Conservation (phyloP, 2,113 vertebrate genomes). For the Datnioides undecimradiatus region DNA sequence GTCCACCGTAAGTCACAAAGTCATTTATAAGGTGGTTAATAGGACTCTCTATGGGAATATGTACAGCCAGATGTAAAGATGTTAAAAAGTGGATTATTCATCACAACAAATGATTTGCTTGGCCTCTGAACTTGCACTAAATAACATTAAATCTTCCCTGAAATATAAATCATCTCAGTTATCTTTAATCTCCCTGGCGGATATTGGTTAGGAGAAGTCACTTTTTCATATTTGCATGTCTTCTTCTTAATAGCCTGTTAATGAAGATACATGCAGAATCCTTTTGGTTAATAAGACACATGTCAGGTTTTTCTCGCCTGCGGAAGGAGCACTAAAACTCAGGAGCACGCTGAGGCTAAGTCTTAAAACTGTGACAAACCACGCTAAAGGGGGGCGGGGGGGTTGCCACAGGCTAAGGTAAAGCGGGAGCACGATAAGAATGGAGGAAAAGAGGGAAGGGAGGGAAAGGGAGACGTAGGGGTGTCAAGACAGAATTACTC, state of each 20-base stretch:
- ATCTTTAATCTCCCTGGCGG: slow-evolving; percentile 69
- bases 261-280: slow-evolving; percentile 82
- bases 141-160: slow-evolving; percentile 58
- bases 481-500: slow-evolving; percentile 85
- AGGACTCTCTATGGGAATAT: slow-evolving; percentile 2
- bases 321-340: slow-evolving; percentile 74
- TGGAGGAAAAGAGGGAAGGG: slow-evolving; percentile 47
- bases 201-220: slow-evolving; percentile 75
- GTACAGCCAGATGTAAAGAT: not conserved
- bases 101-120: slow-evolving; percentile 67
- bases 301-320: slow-evolving; percentile 72
- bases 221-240: slow-evolving; percentile 75
- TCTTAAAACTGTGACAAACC: slow-evolving; percentile 75
- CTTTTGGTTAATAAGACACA: slow-evolving; percentile 80
- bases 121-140: slow-evolving; percentile 72
- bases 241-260: slow-evolving; percentile 76
- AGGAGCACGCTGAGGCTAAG: slow-evolving; percentile 41
- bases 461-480: slow-evolving; percentile 59
- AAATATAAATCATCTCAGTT: slow-evolving; percentile 72
- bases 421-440: slow-evolving; percentile 67
- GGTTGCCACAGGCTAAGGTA: slow-evolving; percentile 67
- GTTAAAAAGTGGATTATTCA: slow-evolving; percentile 32
- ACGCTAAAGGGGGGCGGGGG: slow-evolving; percentile 28
- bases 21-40: slow-evolving; percentile 23
- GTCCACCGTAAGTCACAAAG: slow-evolving; percentile 15